phyloP scores from a whole-genome alignment of 2,888 invertebrate species.

The Brachynemurus nebulosus region DNA sequence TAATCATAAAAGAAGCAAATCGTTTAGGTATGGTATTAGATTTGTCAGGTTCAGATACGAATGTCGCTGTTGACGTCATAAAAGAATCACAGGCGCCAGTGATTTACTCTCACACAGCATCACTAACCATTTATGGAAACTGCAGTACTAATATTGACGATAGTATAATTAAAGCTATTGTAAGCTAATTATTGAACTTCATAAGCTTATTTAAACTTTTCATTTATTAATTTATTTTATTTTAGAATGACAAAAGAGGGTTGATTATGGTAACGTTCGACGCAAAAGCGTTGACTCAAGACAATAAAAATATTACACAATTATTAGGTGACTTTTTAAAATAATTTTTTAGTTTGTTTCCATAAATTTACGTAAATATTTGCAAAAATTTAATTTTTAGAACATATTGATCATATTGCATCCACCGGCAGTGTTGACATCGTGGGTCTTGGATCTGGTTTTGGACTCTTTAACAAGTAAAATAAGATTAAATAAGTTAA shows the following conservation, averaged over 20 bases:
- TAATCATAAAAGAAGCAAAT: conserved; percentile 46
- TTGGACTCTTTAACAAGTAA: neutral
- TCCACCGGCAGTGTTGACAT: neutral
- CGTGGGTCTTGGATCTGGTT: neutral
- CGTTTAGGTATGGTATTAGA: conserved; percentile 50
- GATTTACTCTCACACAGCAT: conserved; percentile 47
- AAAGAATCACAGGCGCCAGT: conserved; percentile 38
- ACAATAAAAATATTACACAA: neutral
- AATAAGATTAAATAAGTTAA: neutral
- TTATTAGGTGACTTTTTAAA: neutral
- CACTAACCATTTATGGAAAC: conserved; percentile 35
- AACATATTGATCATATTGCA: neutral
- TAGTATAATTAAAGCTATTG: conserved; percentile 36
- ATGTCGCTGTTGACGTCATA: conserved; percentile 41
- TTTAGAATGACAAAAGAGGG: conserved; percentile 49
- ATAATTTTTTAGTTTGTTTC: neutral
- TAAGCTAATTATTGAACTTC: conserved; percentile 22
- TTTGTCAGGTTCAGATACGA: conserved; percentile 40
- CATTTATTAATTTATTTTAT: conserved; percentile 13
- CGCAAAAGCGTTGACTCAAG: conserved; percentile 24
- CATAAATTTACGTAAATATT: neutral
- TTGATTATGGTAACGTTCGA: conserved; percentile 66
- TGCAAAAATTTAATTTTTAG: neutral
- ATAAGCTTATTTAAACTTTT: neutral
- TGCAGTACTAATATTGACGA: conserved; percentile 45